Evolutionary conservation across 2,797 vertebrate species (phyloP).

Genomic region (Coregonus suidteri): DNA sequence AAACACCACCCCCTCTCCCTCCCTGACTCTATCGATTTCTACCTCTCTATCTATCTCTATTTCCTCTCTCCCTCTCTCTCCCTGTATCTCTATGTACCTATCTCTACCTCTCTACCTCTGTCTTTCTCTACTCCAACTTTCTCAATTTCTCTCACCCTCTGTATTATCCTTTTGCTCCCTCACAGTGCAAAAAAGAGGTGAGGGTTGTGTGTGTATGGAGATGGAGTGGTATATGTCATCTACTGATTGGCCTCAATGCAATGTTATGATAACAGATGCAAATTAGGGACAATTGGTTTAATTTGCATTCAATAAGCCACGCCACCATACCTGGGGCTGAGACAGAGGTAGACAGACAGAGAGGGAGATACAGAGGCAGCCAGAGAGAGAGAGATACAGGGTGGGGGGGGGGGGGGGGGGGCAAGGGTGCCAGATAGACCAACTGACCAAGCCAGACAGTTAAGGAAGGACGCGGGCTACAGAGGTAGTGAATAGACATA

Average conservation of each 20-base stretch:
- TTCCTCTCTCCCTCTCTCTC: slow-evolving; percentile 24
- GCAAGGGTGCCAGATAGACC: neutral
- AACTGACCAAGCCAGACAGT: slow-evolving; percentile 1
- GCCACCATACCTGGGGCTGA: neutral
- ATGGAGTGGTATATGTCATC: neutral
- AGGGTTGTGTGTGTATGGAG: neutral
- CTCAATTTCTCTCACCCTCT: slow-evolving; percentile 35
- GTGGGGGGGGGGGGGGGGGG: neutral
- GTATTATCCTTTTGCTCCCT: slow-evolving; percentile 24
- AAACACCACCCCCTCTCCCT: slow-evolving; percentile 25
- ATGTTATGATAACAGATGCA: slow-evolving; percentile 39
- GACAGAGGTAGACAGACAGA: neutral
- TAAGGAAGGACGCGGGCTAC: slow-evolving; percentile 1
- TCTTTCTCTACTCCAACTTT: slow-evolving; percentile 28
- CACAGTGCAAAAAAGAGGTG: neutral
- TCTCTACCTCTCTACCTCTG: slow-evolving; percentile 3
- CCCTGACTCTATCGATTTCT: slow-evolving; percentile 5
- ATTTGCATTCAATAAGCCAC: slow-evolving; percentile 16
- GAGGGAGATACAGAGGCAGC: neutral
- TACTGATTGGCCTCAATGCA: slow-evolving; percentile 15
- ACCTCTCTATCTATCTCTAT: neutral
- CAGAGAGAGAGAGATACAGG: neutral
- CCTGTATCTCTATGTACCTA: neutral
- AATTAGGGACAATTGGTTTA: slow-evolving; percentile 24
- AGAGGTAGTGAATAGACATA: neutral